These are phyloP conservation scores for Aphelenchoides bicaudatus DNA, from an alignment of 2,888 invertebrate genomes.

Conservation along the genomic window DNA sequence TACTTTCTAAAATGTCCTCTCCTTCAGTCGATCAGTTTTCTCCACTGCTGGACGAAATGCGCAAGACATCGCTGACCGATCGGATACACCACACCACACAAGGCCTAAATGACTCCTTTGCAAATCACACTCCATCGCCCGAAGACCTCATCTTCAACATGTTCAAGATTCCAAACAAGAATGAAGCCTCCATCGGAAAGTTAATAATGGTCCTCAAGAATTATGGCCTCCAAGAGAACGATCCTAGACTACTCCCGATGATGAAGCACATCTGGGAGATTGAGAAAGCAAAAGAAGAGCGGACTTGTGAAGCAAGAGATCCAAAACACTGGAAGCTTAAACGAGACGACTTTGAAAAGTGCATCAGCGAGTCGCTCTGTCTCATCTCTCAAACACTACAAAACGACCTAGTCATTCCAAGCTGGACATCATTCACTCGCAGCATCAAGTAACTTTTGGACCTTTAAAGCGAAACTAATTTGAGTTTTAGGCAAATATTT, in stretches of 20 bases:
- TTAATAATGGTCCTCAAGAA: conserved; percentile 45
- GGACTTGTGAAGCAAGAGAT: conserved; percentile 43
- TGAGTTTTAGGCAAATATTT: conserved; percentile 28
- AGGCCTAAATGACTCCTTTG: conserved; percentile 36
- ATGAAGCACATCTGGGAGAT: conserved; percentile 40
- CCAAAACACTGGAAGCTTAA: conserved; percentile 53
- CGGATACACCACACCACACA: conserved; percentile 27
- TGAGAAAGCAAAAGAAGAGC: conserved; percentile 50
- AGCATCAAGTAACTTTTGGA: conserved; percentile 91
- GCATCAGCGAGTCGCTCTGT: conserved; percentile 21
- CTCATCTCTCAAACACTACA: conserved; percentile 53
- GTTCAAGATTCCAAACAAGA: conserved; percentile 53
- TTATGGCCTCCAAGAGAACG: conserved; percentile 52
- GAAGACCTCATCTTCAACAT: conserved; percentile 51
- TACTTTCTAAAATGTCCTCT: background rate
- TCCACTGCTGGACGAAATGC: conserved; percentile 27
- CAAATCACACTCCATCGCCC: conserved; percentile 33
- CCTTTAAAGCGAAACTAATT: conserved; percentile 1
- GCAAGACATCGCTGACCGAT: conserved; percentile 29
- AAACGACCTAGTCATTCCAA: conserved; percentile 84
- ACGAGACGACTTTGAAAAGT: conserved; percentile 49
- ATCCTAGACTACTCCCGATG: conserved; percentile 41
- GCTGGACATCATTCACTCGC: conserved; percentile 82
- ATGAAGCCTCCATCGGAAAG: conserved; percentile 54
- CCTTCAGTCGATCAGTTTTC: conserved; percentile 29